These are phyloP conservation scores for Hypena proboscidalis DNA, from an alignment of 2,888 invertebrate genomes.

Conservation along the genomic window DNA sequence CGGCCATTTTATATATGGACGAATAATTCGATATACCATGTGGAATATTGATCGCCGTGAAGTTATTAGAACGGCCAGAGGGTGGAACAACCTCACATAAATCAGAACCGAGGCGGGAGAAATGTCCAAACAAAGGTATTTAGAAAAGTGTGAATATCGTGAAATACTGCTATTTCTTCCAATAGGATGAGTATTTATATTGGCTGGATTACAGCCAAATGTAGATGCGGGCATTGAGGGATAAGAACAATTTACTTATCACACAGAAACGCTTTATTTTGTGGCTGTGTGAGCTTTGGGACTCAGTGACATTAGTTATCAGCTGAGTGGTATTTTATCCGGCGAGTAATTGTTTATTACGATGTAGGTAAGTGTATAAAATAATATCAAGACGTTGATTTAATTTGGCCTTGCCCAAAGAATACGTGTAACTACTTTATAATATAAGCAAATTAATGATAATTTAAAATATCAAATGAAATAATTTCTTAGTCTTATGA, in stretches of 20 bases:
- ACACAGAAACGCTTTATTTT: slow-evolving; percentile 32
- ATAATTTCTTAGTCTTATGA: no score
- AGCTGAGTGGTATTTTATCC: no score
- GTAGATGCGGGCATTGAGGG: slow-evolving; percentile 49
- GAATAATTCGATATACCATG: slow-evolving; percentile 53
- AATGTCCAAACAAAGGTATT: slow-evolving; percentile 36
- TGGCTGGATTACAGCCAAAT: slow-evolving; percentile 60
- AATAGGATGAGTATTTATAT: slow-evolving; percentile 40
- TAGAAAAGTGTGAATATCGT: slow-evolving; percentile 47
- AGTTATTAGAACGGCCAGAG: slow-evolving; percentile 40
- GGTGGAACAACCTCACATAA: slow-evolving; percentile 23
- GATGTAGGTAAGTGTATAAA: no score
- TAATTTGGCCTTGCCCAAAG: no score
- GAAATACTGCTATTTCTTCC: slow-evolving; percentile 43
- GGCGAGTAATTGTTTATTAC: no score
- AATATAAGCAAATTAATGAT: no score
- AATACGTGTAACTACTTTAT: no score
- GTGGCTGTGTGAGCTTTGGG: no score
- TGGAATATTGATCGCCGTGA: slow-evolving; percentile 45
- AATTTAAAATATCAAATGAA: no score
- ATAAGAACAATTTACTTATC: slow-evolving; percentile 46
- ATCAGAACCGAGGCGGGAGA: slow-evolving; percentile 23
- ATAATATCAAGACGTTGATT: no score
- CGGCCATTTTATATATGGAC: slow-evolving; percentile 50
- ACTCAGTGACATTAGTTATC: slow-evolving; percentile 18